phyloP scores from a whole-genome alignment of 2,797 vertebrate species.

The Fistularia commersonii region DNA sequence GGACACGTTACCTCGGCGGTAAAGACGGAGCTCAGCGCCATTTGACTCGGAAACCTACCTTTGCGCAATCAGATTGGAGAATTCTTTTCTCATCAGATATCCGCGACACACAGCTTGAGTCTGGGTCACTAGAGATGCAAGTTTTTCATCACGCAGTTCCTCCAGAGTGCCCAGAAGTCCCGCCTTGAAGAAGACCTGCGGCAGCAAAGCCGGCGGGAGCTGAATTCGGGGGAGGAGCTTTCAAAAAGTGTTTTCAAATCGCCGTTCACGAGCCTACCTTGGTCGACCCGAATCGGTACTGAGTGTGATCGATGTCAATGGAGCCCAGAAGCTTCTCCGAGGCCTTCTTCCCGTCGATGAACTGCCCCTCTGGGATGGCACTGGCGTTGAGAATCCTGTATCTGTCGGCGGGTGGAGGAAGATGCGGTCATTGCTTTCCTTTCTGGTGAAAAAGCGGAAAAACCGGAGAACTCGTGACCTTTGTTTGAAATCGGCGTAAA shows the following conservation, averaged over 20 bases:
- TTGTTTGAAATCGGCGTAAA: constrained; percentile 75
- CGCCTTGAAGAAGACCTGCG: constrained; percentile 75
- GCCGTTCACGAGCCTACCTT: constrained; percentile 68
- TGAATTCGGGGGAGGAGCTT: too few relatives aligned
- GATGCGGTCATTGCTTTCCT: not conserved
- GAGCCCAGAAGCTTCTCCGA: constrained; percentile 85
- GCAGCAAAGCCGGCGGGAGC: too few relatives aligned
- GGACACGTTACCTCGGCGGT: too few relatives aligned
- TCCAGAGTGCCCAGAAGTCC: constrained; percentile 79
- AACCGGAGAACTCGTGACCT: constrained; percentile 54
- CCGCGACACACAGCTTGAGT: constrained; percentile 77
- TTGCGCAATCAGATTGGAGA: constrained; percentile 72
- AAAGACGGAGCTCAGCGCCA: not conserved
- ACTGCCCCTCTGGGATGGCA: constrained; percentile 83
- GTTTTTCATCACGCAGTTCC: constrained; percentile 81
- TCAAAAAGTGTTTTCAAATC: constrained; percentile 1
- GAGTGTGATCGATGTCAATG: constrained; percentile 82
- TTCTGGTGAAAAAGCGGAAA: not conserved
- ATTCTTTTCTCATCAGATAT: constrained; percentile 74
- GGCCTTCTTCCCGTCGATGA: constrained; percentile 86
- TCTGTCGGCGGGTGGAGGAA: constrained; percentile 21
- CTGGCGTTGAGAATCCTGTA: constrained; percentile 81
- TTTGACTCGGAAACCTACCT: constrained; percentile 52
- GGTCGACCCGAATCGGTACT: constrained; percentile 86
- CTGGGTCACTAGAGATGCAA: constrained; percentile 74